Evolutionary conservation across 37 sponge, comb jelly and placozoan genomes (phyloP).

Genomic region (Halisarca cf. caerulea): DNA sequence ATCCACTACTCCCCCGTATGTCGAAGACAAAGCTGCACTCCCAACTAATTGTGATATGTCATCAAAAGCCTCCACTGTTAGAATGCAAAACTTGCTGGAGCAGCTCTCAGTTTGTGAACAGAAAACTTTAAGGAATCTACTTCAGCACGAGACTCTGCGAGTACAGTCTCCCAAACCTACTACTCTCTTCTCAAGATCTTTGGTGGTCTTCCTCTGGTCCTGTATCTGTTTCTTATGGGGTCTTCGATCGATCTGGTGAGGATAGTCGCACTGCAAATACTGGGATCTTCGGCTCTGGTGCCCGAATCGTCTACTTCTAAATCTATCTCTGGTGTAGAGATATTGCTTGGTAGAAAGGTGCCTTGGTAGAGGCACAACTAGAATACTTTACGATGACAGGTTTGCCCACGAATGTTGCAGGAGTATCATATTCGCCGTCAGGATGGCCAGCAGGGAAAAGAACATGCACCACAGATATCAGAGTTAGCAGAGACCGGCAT

Average conservation of each 20-base stretch:
- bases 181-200: neutral
- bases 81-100: neutral
- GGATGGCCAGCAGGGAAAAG: neutral
- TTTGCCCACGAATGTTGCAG: slow-evolving; percentile 6
- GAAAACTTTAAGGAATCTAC: slow-evolving; percentile 1
- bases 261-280: neutral
- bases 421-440: neutral
- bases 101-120: neutral
- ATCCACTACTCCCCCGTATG: neutral
- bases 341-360: neutral
- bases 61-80: slow-evolving; percentile 22
- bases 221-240: neutral
- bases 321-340: neutral
- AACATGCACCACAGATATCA: slow-evolving; percentile 20
- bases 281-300: neutral
- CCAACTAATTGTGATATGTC: neutral
- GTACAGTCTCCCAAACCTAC: slow-evolving; percentile 12
- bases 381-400: neutral
- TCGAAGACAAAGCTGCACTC: slow-evolving; percentile 1
- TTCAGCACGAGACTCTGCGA: neutral
- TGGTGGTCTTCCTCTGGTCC: neutral
- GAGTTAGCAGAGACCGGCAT: neutral
- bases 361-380: slow-evolving; percentile 21
- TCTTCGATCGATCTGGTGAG: neutral
- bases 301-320: neutral